Evolutionary conservation across 1,140 invertebrate genomes (phyloP).

Genomic region (Drosophila oshimai): DNA sequence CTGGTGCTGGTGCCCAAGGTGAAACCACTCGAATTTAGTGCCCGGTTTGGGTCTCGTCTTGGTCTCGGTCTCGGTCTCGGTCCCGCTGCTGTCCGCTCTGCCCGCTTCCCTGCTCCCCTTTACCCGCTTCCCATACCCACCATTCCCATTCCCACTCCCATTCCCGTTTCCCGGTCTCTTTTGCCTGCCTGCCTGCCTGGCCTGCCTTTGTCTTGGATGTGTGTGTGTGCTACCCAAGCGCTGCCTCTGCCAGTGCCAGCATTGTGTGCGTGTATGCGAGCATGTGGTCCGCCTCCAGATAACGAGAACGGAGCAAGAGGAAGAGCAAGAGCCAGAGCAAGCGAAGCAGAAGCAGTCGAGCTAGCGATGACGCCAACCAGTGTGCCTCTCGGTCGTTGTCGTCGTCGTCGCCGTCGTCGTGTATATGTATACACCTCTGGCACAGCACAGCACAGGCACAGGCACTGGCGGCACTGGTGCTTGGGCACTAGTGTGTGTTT

Average conservation of each 20-base stretch:
- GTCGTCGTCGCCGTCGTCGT: conserved; percentile 1
- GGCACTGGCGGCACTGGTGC: neutral
- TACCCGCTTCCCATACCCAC: conserved; percentile 4
- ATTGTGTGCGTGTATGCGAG: conserved; percentile 33
- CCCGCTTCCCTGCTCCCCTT: neutral
- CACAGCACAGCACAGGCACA: neutral
- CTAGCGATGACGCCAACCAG: conserved; percentile 76
- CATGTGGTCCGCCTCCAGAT: conserved; percentile 78
- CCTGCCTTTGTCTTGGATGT: conserved; percentile 32
- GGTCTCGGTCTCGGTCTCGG: too few relatives aligned
- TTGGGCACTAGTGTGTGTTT: conserved; percentile 17
- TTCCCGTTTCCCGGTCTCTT: conserved; percentile 32
- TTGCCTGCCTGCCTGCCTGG: conserved; percentile 15
- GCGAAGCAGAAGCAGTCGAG: conserved; percentile 49
- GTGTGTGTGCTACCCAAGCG: conserved; percentile 23
- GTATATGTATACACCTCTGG: neutral
- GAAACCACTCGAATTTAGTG: conserved; percentile 54
- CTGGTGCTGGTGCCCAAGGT: conserved; percentile 42
- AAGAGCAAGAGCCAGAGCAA: conserved; percentile 54
- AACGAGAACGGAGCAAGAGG: conserved; percentile 60
- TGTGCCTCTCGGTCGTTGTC: conserved; percentile 44
- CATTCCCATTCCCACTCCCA: conserved; percentile 6
- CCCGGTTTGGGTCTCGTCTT: conserved; percentile 16
- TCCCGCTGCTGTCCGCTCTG: conserved; percentile 1
- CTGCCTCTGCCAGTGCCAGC: conserved; percentile 21